A percentile compares a stretch with the other conserved stretches of the same genome.
These are phyloP conservation scores for Trichogramma dendrolimi DNA, from an alignment of 2,888 invertebrate genomes.

Conservation along the genomic window DNA sequence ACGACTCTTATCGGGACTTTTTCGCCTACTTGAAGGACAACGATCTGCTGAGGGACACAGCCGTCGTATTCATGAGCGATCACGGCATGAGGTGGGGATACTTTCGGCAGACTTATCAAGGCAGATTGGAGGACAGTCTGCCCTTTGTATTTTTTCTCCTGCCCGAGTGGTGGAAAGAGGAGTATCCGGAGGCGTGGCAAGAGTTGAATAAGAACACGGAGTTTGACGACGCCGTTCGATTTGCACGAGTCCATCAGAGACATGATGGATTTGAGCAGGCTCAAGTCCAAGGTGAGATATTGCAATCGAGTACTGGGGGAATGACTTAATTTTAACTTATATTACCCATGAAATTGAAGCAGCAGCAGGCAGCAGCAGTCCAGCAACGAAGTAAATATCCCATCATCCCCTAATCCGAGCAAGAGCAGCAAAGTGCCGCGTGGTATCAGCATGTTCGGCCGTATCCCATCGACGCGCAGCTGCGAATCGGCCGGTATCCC, in stretches of 20 bases:
- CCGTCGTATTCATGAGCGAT: conserved; percentile 76
- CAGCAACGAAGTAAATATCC: background rate
- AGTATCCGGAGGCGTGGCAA: conserved; percentile 60
- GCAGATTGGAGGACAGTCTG: conserved; percentile 80
- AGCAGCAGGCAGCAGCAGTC: background rate
- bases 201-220: conserved; percentile 66
- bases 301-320: background rate
- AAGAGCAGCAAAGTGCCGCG: conserved; percentile 42
- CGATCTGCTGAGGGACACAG: conserved; percentile 62
- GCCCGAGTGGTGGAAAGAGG: conserved; percentile 67
- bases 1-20: conserved; percentile 61
- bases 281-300: conserved; percentile 27
- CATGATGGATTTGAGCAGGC: conserved; percentile 57
- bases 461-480: conserved; percentile 67
- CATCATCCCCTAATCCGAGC: background rate
- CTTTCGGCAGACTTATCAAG: conserved; percentile 79
- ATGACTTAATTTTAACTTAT: background rate
- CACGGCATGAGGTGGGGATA: conserved; percentile 86
- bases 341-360: background rate
- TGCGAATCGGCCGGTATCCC: conserved; percentile 75
- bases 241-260: conserved; percentile 75
- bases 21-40: conserved; percentile 55
- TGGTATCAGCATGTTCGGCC: conserved; percentile 73
- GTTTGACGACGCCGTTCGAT: conserved; percentile 82
- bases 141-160: conserved; percentile 73